phyloP scores from a whole-genome alignment of 2,888 invertebrate genomes.

The Tetragonula carbonaria region DNA sequence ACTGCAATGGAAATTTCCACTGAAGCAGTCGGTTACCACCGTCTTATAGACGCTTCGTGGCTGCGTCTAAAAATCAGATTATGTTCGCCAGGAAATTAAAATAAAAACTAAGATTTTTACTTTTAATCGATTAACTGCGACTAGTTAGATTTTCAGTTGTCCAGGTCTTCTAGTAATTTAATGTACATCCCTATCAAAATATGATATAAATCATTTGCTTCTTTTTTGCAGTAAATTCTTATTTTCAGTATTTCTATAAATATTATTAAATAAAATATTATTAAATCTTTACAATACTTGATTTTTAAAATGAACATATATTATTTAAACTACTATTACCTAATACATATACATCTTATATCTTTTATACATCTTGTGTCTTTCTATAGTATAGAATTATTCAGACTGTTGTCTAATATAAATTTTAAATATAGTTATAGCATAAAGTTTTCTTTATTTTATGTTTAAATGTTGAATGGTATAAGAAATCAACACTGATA shows the following conservation, averaged over 20 bases:
- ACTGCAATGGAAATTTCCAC: slow-evolving; percentile 83
- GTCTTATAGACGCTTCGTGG: slow-evolving; percentile 72
- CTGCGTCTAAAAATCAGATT: slow-evolving; percentile 77
- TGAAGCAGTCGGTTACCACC: slow-evolving; percentile 73
- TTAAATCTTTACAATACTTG: too few relatives aligned
- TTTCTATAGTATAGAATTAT: too few relatives aligned
- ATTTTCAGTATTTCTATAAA: not conserved
- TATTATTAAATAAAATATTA: not conserved
- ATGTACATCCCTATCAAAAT: not conserved
- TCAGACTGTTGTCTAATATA: not conserved
- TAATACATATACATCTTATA: too few relatives aligned
- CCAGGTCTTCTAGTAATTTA: slow-evolving; percentile 23
- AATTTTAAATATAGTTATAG: not conserved
- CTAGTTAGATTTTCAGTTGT: slow-evolving; percentile 4
- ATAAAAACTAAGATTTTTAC: slow-evolving; percentile 30
- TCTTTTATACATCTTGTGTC: too few relatives aligned
- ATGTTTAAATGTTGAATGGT: not conserved
- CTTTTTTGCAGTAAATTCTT: not conserved
- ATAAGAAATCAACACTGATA: not conserved
- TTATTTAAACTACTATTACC: too few relatives aligned
- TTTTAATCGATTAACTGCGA: slow-evolving; percentile 29
- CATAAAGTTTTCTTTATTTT: not conserved
- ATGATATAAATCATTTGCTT: not conserved
- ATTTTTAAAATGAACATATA: not conserved
- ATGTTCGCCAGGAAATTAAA: slow-evolving; percentile 53